Percentiles rank a stretch among this genome's conserved stretches.
phyloP scores from a whole-genome alignment of 1,140 invertebrate genomes.

The Liolophura sinensis region DNA sequence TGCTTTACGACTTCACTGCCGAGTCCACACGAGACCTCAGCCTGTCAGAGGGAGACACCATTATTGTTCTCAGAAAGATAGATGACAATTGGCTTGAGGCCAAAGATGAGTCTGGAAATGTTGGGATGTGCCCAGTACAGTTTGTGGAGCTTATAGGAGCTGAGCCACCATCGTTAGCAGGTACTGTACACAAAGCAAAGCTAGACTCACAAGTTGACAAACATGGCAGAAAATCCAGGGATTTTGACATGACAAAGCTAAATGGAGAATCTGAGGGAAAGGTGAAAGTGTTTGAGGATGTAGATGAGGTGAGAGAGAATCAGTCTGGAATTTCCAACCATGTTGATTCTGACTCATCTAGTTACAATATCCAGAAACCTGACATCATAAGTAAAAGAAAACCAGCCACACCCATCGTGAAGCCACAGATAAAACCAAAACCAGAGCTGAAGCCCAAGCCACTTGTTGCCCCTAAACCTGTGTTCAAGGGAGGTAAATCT shows the following conservation, averaged over 20 bases:
- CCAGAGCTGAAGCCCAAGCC: slow-evolving; percentile 15
- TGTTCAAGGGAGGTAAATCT: neutral
- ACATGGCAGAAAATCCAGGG: no score
- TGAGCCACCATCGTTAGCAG: slow-evolving; percentile 17
- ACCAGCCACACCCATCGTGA: neutral
- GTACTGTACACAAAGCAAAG: no score
- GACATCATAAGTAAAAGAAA: neutral
- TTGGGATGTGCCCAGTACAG: slow-evolving; percentile 68
- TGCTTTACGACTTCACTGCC: slow-evolving; percentile 63
- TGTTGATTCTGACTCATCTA: neutral
- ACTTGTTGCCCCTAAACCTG: slow-evolving; percentile 7
- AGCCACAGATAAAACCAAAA: slow-evolving; percentile 36
- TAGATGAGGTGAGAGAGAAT: neutral
- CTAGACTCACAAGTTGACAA: no score
- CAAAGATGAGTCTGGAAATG: slow-evolving; percentile 59
- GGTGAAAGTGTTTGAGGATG: neutral
- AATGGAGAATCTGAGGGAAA: no score
- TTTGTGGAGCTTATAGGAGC: slow-evolving; percentile 67
- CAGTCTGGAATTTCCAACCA: neutral
- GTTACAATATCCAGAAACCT: neutral
- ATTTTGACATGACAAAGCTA: no score
- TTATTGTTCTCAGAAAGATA: slow-evolving; percentile 63
- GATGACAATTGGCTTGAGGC: slow-evolving; percentile 69
- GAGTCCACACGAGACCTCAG: slow-evolving; percentile 64
- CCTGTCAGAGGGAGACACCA: slow-evolving; percentile 63